Conservation (phyloP, 2,888 invertebrate species). For the Amphipoea oculea region DNA sequence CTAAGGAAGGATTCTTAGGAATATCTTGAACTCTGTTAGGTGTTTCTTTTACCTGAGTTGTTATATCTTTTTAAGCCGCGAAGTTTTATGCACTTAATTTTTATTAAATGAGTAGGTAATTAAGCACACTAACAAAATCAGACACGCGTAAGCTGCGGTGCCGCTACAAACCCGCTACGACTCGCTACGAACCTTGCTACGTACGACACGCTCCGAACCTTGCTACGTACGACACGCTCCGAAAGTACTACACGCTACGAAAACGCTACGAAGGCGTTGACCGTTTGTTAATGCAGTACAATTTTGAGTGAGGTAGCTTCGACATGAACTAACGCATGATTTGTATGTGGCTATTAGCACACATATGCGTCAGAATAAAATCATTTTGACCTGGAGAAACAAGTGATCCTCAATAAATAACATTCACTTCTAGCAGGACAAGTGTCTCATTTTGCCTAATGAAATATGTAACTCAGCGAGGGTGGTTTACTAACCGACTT, state of each 20-base stretch:
- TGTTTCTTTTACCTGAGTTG: not conserved
- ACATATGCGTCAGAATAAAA: not conserved
- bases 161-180: not conserved
- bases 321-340: not conserved
- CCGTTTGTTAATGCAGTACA: not conserved
- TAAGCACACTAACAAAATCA: not conserved
- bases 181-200: not conserved
- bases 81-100: not conserved
- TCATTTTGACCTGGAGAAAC: not conserved
- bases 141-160: not conserved
- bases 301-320: not conserved
- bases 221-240: fast-evolving
- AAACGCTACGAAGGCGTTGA: not conserved
- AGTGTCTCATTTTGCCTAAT: not conserved
- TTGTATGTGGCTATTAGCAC: not conserved
- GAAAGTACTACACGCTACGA: not conserved
- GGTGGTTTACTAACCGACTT: not conserved
- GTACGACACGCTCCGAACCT: not conserved
- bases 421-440: not conserved
- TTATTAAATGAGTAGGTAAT: not conserved
- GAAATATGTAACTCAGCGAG: not conserved
- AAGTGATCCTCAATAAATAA: not conserved
- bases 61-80: too few species aligned
- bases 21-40: not conserved
- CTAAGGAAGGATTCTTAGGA: not conserved